Evolutionary conservation across 2,113 vertebrate species (phyloP), one percentile per base, ranked within the genome.

Genomic region (Hippocampus guttulatus): DNA sequence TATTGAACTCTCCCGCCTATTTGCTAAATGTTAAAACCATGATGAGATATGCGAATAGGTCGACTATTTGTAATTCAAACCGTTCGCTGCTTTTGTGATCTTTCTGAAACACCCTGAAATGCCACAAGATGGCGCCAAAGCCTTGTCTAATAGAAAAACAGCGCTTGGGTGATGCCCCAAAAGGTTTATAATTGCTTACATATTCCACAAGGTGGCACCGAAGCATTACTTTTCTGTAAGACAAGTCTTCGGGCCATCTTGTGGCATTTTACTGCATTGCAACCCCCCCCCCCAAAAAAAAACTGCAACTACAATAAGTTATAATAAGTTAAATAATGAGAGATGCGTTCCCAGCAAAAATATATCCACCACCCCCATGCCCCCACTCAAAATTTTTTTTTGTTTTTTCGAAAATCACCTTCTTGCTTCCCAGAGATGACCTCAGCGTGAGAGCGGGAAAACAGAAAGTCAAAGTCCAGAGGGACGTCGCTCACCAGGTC

Each of bases 381-480:
- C 30, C 30, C 30, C 30, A 33, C 30, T 33, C 30, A 20, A 27
- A 27, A 27, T 27, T 1, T 27, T 27, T 2, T 27, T 27, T 27
- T 27, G 25, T 27, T 27, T 27, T 27, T 27, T 27, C 2, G 1
- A 27, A 1, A 16, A 7, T 70, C 78, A 98, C 97, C 97, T 93
- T 99, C 97, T 83, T 99, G 97, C 76, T 99, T 99, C 67, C 97
- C 97, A 20, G 97, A 98, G 82, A 99, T 98, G 21, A 99, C 97
- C 84, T 99, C 97, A 0, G 96, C 95, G 0, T 99, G 97, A 0
- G 97, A 99, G 82, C 98, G 96, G 0, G 97, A 98, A 81, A 99
- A 99, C 16, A 99, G 93, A 75, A 99, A 99, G 79, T 98, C 96
- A 62, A 96, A 98, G 77, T 94, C 93, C 63, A 96, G 93, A 0